phyloP scores from a whole-genome alignment of 1,140 invertebrate genomes.

The Mactra quadrangularis region DNA sequence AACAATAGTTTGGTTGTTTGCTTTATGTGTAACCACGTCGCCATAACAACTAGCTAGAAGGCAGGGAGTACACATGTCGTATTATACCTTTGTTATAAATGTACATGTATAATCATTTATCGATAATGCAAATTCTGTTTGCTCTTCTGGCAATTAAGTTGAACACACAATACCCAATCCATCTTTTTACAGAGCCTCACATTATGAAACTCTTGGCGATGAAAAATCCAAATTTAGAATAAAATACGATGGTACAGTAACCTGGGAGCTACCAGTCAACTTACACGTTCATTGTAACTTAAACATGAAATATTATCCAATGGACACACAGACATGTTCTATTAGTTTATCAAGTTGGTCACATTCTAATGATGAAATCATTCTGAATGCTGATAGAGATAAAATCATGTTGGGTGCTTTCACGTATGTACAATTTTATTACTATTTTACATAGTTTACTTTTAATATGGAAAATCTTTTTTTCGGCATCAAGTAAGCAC shows the following conservation, averaged over 20 bases:
- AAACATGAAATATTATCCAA: slow-evolving; percentile 42
- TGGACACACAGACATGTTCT: slow-evolving; percentile 42
- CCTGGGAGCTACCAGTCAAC: slow-evolving; percentile 26
- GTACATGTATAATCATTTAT: neutral
- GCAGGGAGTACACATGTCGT: neutral
- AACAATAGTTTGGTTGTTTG: too few species aligned
- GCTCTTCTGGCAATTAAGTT: neutral
- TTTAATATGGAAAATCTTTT: too few species aligned
- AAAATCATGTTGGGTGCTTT: slow-evolving; percentile 5
- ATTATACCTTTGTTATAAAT: neutral
- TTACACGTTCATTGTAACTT: slow-evolving; percentile 10
- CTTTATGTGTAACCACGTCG: too few species aligned
- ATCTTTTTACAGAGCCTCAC: slow-evolving; percentile 1
- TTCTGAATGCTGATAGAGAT: neutral
- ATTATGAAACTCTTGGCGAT: neutral
- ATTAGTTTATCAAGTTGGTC: slow-evolving; percentile 34
- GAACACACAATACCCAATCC: neutral
- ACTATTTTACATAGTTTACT: too few species aligned
- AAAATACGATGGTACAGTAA: neutral
- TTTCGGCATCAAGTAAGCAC: too few species aligned
- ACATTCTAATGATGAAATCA: slow-evolving; percentile 34
- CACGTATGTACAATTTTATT: slow-evolving; percentile 23
- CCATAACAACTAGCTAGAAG: neutral
- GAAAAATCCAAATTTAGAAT: neutral
- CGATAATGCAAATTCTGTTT: neutral